Conservation (phyloP, 2,113 vertebrate genomes). For the Camarhynchus parvulus region DNA sequence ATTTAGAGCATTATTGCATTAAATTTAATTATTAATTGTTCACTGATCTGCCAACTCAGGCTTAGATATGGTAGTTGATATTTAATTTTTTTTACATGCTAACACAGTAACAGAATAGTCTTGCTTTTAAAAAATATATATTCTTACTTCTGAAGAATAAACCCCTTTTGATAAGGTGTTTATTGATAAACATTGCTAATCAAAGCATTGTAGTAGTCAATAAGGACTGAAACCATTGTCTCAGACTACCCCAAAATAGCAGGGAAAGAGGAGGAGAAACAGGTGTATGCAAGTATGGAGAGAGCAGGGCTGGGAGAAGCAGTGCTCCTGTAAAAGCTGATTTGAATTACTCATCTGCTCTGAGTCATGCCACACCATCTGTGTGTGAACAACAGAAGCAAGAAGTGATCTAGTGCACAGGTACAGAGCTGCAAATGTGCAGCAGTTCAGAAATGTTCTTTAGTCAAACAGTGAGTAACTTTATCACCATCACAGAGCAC, state of each 20-base stretch:
- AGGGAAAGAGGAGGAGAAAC: background rate
- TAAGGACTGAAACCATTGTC: background rate
- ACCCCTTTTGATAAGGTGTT: background rate
- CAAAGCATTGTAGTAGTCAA: background rate
- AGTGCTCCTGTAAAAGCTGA: background rate
- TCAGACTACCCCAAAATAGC: background rate
- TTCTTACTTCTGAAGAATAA: background rate
- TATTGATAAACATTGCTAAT: background rate
- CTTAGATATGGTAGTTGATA: background rate
- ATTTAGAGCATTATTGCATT: background rate
- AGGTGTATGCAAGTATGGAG: background rate
- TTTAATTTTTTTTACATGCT: background rate
- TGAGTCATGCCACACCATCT: background rate
- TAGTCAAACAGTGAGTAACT: background rate
- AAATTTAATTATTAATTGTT: background rate
- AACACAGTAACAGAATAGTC: background rate
- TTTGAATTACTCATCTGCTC: background rate
- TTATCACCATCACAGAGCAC: background rate
- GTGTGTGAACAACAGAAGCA: background rate
- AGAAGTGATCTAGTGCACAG: background rate
- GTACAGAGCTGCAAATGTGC: background rate
- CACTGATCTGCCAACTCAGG: background rate
- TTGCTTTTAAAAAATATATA: background rate
- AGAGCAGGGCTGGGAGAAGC: background rate
- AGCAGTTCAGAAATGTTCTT: background rate